These are phyloP conservation scores for Drosophila neonasuta DNA, from an alignment of 2,888 invertebrate genomes.

Conservation along the genomic window DNA sequence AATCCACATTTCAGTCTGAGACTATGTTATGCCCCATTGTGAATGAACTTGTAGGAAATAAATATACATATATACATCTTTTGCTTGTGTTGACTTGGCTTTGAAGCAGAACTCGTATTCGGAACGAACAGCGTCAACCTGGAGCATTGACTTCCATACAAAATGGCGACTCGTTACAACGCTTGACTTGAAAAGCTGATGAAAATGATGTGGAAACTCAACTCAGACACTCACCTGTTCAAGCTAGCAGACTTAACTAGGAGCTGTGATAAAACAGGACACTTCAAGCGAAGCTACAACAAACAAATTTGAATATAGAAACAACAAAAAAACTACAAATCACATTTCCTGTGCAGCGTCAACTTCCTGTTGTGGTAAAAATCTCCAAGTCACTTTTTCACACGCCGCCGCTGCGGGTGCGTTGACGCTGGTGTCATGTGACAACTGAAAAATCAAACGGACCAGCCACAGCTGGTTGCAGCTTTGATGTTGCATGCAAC, in stretches of 20 bases:
- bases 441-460: constrained; percentile 66
- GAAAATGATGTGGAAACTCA: constrained; percentile 46
- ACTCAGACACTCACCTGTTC: constrained; percentile 20
- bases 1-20: too few relatives aligned
- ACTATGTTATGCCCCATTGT: too few relatives aligned
- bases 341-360: constrained; percentile 73
- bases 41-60: too few relatives aligned
- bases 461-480: constrained; percentile 55
- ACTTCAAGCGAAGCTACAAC: constrained; percentile 37
- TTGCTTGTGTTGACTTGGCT: constrained; percentile 33
- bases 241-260: constrained; percentile 5
- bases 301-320: constrained; percentile 60
- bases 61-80: constrained; percentile 17
- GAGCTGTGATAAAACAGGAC: constrained; percentile 35
- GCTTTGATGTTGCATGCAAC: constrained; percentile 76
- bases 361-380: constrained; percentile 72
- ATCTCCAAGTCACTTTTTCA: constrained; percentile 79
- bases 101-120: constrained; percentile 28
- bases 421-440: constrained; percentile 46
- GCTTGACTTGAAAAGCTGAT: constrained; percentile 52
- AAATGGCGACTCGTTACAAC: constrained; percentile 62
- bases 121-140: constrained; percentile 50
- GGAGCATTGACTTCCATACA: constrained; percentile 65
- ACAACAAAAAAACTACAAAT: constrained; percentile 68
- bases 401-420: constrained; percentile 57